phyloP scores from a whole-genome alignment of 2,797 vertebrate species.

The Anguilla megastoma region DNA sequence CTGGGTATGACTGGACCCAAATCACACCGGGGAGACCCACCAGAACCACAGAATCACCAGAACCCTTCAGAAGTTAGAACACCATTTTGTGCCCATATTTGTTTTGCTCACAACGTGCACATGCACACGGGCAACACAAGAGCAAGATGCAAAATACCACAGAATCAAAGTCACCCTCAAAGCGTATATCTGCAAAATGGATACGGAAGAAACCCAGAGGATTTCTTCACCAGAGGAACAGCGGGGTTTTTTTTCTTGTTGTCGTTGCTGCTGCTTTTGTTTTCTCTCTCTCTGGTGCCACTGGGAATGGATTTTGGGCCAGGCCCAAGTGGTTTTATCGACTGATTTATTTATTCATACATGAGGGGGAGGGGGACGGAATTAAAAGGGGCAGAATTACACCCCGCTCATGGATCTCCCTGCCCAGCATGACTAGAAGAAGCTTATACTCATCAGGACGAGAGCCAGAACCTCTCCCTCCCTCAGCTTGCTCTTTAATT shows the following conservation, averaged over 20 bases:
- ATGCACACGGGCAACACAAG: background rate
- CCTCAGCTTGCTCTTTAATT: constrained; percentile 78
- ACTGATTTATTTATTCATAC: constrained; percentile 74
- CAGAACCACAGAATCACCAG: background rate
- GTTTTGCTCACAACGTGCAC: background rate
- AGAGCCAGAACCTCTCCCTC: constrained; percentile 70
- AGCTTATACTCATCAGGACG: constrained; percentile 73
- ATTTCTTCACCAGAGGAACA: constrained; percentile 60
- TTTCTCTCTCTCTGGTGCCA: constrained; percentile 54
- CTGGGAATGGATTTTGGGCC: constrained; percentile 70
- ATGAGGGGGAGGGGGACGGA: constrained; percentile 53
- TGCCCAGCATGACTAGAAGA: constrained; percentile 70
- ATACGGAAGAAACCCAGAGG: background rate
- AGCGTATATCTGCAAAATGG: background rate
- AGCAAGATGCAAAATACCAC: background rate
- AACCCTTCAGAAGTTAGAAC: background rate
- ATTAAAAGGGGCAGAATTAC: constrained; percentile 66
- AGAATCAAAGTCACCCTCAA: constrained; percentile 1
- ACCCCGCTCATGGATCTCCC: constrained; percentile 66
- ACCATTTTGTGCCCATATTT: background rate
- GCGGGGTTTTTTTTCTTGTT: constrained; percentile 53
- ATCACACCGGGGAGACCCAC: background rate
- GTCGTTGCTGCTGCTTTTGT: background rate
- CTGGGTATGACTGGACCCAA: background rate
- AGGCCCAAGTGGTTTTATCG: constrained; percentile 57